Conservation (phyloP, 2,797 vertebrate genomes). For the Uromys caudimaculatus region DNA sequence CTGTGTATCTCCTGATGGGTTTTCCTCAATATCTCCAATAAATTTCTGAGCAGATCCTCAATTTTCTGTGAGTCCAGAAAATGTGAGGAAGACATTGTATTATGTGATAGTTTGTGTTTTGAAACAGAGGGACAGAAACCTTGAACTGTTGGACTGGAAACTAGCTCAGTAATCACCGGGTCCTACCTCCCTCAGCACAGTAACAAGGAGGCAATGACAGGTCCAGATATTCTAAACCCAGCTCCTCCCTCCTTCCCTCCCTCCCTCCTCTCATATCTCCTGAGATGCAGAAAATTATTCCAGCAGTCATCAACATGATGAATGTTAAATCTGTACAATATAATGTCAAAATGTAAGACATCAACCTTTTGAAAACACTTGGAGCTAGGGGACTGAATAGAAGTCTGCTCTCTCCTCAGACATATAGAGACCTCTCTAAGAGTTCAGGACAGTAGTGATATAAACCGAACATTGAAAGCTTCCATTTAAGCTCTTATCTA, state of each 20-base stretch:
- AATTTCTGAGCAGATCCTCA: constrained; percentile 20
- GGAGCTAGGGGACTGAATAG: not conserved
- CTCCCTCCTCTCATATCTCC: not conserved
- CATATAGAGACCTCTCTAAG: not conserved
- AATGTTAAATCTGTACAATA: not conserved
- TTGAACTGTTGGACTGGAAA: not conserved
- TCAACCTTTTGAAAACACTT: not conserved
- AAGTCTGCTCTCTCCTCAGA: not conserved
- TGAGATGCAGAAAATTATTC: not conserved
- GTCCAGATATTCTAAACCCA: not conserved
- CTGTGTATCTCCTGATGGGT: not conserved
- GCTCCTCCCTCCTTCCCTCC: not conserved
- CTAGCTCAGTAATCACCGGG: not conserved
- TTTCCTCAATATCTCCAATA: not conserved
- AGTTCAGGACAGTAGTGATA: not conserved
- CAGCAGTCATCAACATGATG: not conserved
- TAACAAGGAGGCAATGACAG: not conserved
- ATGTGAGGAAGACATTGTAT: not conserved
- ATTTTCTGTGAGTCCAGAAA: not conserved
- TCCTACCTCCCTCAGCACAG: not conserved
- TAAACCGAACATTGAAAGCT: not conserved
- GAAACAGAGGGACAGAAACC: not conserved
- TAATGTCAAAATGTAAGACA: not conserved
- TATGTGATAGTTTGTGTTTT: not conserved
- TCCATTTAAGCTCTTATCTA: not conserved